phyloP scores from a whole-genome alignment of 1,140 invertebrate genomes.

The Heterodera schachtii region DNA sequence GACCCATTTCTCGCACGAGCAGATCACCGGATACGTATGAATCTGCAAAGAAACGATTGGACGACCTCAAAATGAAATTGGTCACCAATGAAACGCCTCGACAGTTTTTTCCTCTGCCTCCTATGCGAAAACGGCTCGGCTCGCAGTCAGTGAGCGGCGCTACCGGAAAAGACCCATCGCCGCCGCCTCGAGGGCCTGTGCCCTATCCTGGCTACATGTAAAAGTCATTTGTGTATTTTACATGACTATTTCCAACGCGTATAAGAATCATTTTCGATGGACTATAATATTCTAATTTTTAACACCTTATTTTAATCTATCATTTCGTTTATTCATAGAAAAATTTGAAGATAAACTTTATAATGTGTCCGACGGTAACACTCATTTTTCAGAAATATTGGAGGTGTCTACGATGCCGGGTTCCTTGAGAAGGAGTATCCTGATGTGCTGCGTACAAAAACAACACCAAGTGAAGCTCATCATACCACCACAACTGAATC shows the following conservation, averaged over 20 bases:
- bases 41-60: not conserved
- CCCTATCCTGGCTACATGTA: constrained; percentile 19
- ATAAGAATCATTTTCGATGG: not conserved
- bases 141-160: not conserved
- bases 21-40: not conserved
- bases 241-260: no score
- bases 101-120: not conserved
- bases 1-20: not conserved
- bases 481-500: not conserved
- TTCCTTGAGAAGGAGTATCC: not conserved
- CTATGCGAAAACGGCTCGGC: not conserved
- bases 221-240: constrained; percentile 3
- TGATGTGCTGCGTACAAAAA: not conserved
- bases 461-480: not conserved
- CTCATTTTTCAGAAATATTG: not conserved
- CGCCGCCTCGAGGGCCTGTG: not conserved
- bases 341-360: no score
- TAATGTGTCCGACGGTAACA: no score
- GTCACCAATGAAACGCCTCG: not conserved
- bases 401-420: not conserved
- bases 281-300: not conserved
- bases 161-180: not conserved
- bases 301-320: no score
- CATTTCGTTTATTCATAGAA: not conserved
- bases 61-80: constrained; percentile 7